Evolutionary conservation across 2,888 invertebrate species (phyloP), one percentile per base, ranked within the genome.

Genomic region (Ennomos fuscantarius): DNA sequence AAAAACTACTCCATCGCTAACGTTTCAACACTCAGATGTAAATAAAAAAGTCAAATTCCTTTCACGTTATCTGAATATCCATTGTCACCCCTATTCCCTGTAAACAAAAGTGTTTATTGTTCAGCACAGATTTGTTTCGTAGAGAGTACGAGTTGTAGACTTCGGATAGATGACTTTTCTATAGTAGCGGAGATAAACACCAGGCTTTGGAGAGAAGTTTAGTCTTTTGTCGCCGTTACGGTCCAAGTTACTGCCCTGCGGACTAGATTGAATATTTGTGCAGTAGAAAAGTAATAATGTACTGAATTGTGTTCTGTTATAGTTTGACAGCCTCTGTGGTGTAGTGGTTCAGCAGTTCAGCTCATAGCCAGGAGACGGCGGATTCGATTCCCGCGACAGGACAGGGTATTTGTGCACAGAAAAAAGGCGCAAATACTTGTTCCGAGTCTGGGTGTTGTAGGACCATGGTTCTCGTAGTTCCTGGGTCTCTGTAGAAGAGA

Each of bases 171-270:
- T 65, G 65, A 65, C 65, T 65, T 62, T 60, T 55, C n/a, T n/a
- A n/a, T 54, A 45, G 62, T 59, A 58, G 41, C 10, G 47, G 11
- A 57, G 40, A 67, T 65, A 67, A 67, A 63, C 62, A 65, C 49
- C 49, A 49, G 54, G 58, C 55, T 57, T 54, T 54, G 39, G 50
- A 41, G 48, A 45, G 48, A 62, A 62, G 52, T 65, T 63, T 59
- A 45, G 56, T 62, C 57, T 62, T 65, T 68, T 68, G 67, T 68
- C 60, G 63, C 59, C 57, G 53, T 53, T 55, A 58, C 53, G 59
- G 53, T 34, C 37, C 36, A 54, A 61, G 46, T 60, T 61, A 46
- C 41, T 61, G 48, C 54, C 48, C 31, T 15, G 40, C 36, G 60
- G 61, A 59, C 47, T 33, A 11, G n/a, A 34, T 61, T 62, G 58